These are phyloP conservation scores for Dryococelus australis DNA, from an alignment of 2,888 invertebrate species.

Conservation along the genomic window DNA sequence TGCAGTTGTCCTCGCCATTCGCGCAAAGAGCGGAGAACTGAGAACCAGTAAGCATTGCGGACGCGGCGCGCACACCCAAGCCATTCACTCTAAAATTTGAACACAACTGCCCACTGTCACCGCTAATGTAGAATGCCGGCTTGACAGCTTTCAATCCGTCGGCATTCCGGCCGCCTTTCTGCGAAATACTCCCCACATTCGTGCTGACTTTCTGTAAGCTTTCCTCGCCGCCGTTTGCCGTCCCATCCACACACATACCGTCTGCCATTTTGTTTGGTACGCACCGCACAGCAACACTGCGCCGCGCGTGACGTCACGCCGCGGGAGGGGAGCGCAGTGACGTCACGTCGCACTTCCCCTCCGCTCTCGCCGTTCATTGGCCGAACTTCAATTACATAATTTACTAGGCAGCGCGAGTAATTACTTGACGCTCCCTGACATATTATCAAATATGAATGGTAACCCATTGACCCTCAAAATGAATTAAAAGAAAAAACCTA, in stretches of 20 bases:
- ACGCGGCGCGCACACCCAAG: slow-evolving; percentile 48
- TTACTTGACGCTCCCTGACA: slow-evolving; percentile 55
- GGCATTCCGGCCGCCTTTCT: slow-evolving; percentile 60
- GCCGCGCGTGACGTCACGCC: slow-evolving; percentile 40
- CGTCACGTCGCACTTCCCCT: slow-evolving; percentile 43
- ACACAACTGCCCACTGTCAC: slow-evolving; percentile 53
- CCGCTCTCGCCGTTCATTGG: slow-evolving; percentile 59
- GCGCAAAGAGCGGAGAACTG: slow-evolving; percentile 45
- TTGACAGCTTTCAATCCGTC: slow-evolving; percentile 57
- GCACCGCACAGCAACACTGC: slow-evolving; percentile 60
- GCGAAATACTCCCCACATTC: slow-evolving; percentile 62
- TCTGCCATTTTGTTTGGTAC: slow-evolving; percentile 81
- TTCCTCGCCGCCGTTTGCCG: slow-evolving; percentile 66
- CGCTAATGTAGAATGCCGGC: slow-evolving; percentile 59
- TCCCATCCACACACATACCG: slow-evolving; percentile 72
- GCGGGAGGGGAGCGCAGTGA: slow-evolving; percentile 37
- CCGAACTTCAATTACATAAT: slow-evolving; percentile 58
- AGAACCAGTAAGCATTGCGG: slow-evolving; percentile 47
- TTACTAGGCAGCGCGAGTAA: slow-evolving; percentile 59
- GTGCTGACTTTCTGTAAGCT: slow-evolving; percentile 44
- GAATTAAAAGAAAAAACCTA: background rate
- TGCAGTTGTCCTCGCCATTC: slow-evolving; percentile 59
- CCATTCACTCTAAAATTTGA: slow-evolving; percentile 47
- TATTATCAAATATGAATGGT: slow-evolving; percentile 45
- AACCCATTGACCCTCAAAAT: slow-evolving; percentile 41